These are phyloP conservation scores for Macroglossus sobrinus DNA, from an alignment of 2,113 vertebrate genomes.

Conservation along the genomic window DNA sequence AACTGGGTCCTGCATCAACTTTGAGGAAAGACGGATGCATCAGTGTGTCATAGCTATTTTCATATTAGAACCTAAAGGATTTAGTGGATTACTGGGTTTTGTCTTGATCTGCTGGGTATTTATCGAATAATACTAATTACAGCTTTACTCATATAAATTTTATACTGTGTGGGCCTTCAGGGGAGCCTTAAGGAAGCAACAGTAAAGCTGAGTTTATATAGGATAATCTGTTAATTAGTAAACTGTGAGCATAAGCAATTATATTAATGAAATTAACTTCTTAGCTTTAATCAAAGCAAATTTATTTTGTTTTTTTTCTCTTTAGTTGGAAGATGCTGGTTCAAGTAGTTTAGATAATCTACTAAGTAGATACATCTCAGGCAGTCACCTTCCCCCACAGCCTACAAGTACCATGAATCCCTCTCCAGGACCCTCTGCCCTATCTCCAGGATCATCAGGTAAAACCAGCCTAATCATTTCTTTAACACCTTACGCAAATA, in stretches of 20 bases:
- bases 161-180: neutral
- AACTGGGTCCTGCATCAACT: neutral
- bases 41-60: neutral
- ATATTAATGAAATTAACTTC: conserved; percentile 22
- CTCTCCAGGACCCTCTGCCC: conserved; percentile 94
- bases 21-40: neutral
- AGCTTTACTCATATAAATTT: neutral
- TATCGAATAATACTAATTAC: neutral
- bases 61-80: neutral
- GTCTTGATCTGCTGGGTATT: neutral
- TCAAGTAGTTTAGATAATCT: conserved; percentile 94
- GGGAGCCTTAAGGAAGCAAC: neutral
- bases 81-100: conserved; percentile 9
- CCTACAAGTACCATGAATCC: conserved; percentile 91
- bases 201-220: neutral
- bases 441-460: conserved; percentile 98
- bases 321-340: conserved; percentile 96
- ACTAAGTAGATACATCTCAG: conserved; percentile 93
- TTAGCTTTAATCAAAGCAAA: conserved; percentile 52
- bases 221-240: neutral
- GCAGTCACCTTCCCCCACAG: conserved; percentile 91
- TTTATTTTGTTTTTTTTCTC: conserved; percentile 56
- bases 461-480: conserved; percentile 59
- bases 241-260: neutral
- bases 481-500: neutral